Percentiles rank a stretch among this genome's conserved stretches.
Conservation (phyloP, 1,140 invertebrate species). For the Lasioglossum albipes region DNA sequence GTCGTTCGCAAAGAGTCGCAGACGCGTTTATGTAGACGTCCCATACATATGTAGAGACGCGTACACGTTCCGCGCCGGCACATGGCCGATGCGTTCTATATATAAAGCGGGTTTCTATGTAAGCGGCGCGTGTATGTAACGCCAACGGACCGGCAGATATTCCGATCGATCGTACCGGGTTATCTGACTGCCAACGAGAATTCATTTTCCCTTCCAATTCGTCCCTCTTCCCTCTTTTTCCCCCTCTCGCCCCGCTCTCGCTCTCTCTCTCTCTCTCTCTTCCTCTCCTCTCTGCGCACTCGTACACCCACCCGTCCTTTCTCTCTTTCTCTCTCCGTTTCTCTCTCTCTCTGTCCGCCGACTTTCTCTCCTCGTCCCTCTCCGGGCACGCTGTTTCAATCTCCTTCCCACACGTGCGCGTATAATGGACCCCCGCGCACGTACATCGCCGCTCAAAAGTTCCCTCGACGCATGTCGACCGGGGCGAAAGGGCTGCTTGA, state of each 20-base stretch:
- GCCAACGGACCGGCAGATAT: slow-evolving; percentile 63
- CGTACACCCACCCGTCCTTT: not conserved
- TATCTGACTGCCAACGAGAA: slow-evolving; percentile 66
- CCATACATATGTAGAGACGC: slow-evolving; percentile 33
- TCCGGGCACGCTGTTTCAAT: slow-evolving; percentile 14
- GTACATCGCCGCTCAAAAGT: slow-evolving; percentile 22
- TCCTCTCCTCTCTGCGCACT: not conserved
- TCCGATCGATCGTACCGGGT: slow-evolving; percentile 66
- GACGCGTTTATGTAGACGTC: slow-evolving; percentile 51
- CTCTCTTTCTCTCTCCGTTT: no score
- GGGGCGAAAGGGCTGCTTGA: not conserved
- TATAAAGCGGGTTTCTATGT: slow-evolving; percentile 58
- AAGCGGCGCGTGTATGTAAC: slow-evolving; percentile 58
- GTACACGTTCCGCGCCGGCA: slow-evolving; percentile 6
- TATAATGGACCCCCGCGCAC: slow-evolving; percentile 37
- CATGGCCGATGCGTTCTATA: slow-evolving; percentile 55
- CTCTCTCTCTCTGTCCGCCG: no score
- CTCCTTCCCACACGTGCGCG: slow-evolving; percentile 4
- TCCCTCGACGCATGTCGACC: slow-evolving; percentile 19
- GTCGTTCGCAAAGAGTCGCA: slow-evolving; percentile 57
- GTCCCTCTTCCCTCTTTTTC: slow-evolving; percentile 14
- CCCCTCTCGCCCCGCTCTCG: slow-evolving; percentile 16
- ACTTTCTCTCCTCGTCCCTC: slow-evolving; percentile 13
- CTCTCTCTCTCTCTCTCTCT: not conserved
- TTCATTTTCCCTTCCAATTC: slow-evolving; percentile 62